Percentiles rank a stretch among this genome's conserved stretches.
Conservation (phyloP, 2,888 invertebrate species). For the Pachydiplax longipennis region DNA sequence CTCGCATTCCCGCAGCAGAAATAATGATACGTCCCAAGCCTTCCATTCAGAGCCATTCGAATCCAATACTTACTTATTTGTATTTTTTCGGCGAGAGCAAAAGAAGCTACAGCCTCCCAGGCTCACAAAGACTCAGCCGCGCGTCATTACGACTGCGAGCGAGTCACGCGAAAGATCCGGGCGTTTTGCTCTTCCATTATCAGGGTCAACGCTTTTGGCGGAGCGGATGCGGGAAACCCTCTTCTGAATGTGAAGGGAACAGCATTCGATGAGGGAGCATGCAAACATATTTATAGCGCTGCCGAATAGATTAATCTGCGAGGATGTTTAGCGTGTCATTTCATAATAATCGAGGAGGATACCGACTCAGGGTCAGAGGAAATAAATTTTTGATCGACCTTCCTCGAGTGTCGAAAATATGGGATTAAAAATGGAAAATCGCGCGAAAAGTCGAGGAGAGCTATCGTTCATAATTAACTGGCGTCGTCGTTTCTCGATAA, state of each 20-base stretch:
- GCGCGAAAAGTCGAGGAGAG: too few relatives aligned
- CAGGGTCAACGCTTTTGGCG: constrained; percentile 12
- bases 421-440: too few relatives aligned
- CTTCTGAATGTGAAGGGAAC: background rate
- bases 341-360: too few relatives aligned
- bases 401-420: too few relatives aligned
- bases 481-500: too few relatives aligned
- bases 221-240: background rate
- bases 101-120: background rate
- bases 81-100: background rate
- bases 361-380: too few relatives aligned
- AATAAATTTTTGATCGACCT: too few relatives aligned
- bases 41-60: background rate
- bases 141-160: background rate
- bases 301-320: too few relatives aligned
- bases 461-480: too few relatives aligned
- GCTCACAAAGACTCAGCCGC: background rate
- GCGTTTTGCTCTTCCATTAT: background rate
- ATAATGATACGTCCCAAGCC: constrained; percentile 21
- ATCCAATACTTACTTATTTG: background rate
- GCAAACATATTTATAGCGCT: too few relatives aligned
- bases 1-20: background rate
- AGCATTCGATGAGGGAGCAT: too few relatives aligned
- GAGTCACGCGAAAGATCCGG: background rate
- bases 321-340: too few relatives aligned